phyloP scores from a whole-genome alignment of 2,888 invertebrate genomes.

The Oconnorella tubifera region DNA sequence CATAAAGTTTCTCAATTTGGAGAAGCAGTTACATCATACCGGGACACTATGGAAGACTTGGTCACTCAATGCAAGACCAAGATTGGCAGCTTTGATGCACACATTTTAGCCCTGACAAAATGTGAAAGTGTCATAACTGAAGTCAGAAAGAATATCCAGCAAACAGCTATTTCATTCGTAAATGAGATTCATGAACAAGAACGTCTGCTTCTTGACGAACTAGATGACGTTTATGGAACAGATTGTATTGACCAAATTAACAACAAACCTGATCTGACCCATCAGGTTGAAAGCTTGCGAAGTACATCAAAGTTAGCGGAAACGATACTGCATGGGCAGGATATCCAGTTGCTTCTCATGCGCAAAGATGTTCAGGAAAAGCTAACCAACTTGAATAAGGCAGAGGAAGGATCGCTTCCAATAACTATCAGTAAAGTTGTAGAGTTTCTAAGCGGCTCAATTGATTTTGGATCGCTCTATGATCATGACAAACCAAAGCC shows the following conservation, averaged over 20 bases:
- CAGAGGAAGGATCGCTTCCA: slow-evolving; percentile 49
- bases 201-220: slow-evolving; percentile 52
- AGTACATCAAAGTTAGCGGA: slow-evolving; percentile 56
- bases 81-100: slow-evolving; percentile 48
- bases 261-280: slow-evolving; percentile 40
- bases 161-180: slow-evolving; percentile 53
- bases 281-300: slow-evolving; percentile 48
- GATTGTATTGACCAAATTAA: slow-evolving; percentile 53
- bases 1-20: slow-evolving; percentile 36
- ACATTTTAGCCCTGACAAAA: slow-evolving; percentile 46
- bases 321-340: slow-evolving; percentile 55
- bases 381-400: slow-evolving; percentile 45
- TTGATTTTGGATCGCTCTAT: slow-evolving; percentile 44
- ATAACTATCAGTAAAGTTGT: slow-evolving; percentile 43
- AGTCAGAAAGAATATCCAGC: slow-evolving; percentile 52
- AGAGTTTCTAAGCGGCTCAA: slow-evolving; percentile 46
- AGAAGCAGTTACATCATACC: slow-evolving; percentile 54
- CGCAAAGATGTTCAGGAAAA: slow-evolving; percentile 57
- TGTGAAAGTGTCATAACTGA: slow-evolving; percentile 51
- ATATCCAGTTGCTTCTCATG: slow-evolving; percentile 55
- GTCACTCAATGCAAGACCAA: slow-evolving; percentile 49
- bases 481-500: background rate
- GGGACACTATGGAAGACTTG: slow-evolving; percentile 50
- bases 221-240: slow-evolving; percentile 51
- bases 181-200: slow-evolving; percentile 52